Evolutionary conservation across 2,888 invertebrate species (phyloP), one percentile per base, ranked within the genome.

Genomic region (Noctuana brunneofusca): DNA sequence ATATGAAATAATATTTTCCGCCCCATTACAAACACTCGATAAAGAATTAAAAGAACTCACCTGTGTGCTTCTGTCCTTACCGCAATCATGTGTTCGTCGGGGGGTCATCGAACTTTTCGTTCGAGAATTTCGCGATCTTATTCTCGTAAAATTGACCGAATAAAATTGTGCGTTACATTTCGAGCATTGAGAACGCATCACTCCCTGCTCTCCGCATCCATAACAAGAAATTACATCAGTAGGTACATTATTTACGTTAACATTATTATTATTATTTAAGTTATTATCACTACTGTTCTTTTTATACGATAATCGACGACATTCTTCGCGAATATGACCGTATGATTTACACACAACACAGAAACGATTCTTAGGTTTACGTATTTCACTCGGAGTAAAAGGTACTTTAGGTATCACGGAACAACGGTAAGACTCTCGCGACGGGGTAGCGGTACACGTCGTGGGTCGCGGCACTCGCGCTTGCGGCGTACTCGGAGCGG

Each of bases 221-320:
- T 35, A 35, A 35, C 35, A 35, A 35, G n/a, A 35, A 12, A 35
- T 35, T 12, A 12, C 11, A 35, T n/a, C n/a, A 35, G 35, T n/a
- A 12, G n/a, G 11, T 35, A 35, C 35, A 35, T 11, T 35, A 35
- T 35, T 27, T 27, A 27, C 4, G 27, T 27, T 27, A 27, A 1
- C 8, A 27, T 27, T 27, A 27, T n/a, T n/a, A n/a, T n/a, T n/a
- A n/a, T n/a, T n/a, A n/a, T n/a, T n/a, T n/a, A n/a, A n/a, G n/a
- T 27, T 35, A 35, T n/a, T 35, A 35, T 35, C 35, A 35, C 35
- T 35, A 35, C 35, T 35, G 35, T 35, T n/a, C 35, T 35, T 35
- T 35, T 9, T 6, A 35, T 11, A n/a, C 35, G 35, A 35, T 35
- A 35, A 35, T 35, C 35, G 11, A 35, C 35, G 35, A 35, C 35